A percentile compares a stretch with the other conserved stretches of the same genome.
Evolutionary conservation across 2,797 vertebrate genomes (phyloP).

Genomic region (Salmo trutta): DNA sequence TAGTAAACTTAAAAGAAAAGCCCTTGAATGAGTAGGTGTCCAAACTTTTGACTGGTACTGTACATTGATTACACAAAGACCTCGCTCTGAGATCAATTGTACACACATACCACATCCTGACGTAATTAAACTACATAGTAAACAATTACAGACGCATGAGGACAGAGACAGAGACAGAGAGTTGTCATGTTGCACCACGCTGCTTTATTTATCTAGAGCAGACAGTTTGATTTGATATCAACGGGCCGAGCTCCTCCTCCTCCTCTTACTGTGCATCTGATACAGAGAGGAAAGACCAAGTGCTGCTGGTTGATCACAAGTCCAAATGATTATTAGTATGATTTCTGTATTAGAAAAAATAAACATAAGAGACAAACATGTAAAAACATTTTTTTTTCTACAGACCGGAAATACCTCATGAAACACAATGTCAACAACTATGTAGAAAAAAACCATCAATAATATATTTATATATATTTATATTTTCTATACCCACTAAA

Average conservation of each 20-base stretch:
- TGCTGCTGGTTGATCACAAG: slow-evolving; percentile 74
- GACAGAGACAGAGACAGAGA: slow-evolving; percentile 8
- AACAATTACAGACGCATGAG: slow-evolving; percentile 21
- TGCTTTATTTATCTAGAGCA: slow-evolving; percentile 76
- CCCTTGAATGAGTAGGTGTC: too few relatives aligned
- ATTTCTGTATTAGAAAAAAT: slow-evolving; percentile 77
- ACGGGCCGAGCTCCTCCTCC: slow-evolving; percentile 51
- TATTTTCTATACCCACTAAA: slow-evolving; percentile 74
- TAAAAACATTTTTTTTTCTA: slow-evolving; percentile 74
- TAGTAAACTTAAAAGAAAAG: too few relatives aligned
- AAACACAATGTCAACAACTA: slow-evolving; percentile 77
- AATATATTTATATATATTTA: slow-evolving; percentile 75
- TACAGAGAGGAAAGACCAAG: slow-evolving; percentile 59
- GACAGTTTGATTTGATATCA: slow-evolving; percentile 71
- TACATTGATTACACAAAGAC: background rate
- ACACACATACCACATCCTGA: background rate
- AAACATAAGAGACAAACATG: slow-evolving; percentile 76
- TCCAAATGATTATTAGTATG: slow-evolving; percentile 73
- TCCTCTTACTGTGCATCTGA: slow-evolving; percentile 48
- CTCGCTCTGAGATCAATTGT: background rate
- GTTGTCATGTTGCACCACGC: slow-evolving; percentile 69
- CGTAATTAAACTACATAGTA: background rate
- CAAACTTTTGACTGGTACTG: background rate
- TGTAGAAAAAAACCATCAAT: slow-evolving; percentile 79
- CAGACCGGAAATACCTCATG: slow-evolving; percentile 72